Evolutionary conservation across 2,888 invertebrate genomes (phyloP).

Genomic region (Adelognathus sp.): DNA sequence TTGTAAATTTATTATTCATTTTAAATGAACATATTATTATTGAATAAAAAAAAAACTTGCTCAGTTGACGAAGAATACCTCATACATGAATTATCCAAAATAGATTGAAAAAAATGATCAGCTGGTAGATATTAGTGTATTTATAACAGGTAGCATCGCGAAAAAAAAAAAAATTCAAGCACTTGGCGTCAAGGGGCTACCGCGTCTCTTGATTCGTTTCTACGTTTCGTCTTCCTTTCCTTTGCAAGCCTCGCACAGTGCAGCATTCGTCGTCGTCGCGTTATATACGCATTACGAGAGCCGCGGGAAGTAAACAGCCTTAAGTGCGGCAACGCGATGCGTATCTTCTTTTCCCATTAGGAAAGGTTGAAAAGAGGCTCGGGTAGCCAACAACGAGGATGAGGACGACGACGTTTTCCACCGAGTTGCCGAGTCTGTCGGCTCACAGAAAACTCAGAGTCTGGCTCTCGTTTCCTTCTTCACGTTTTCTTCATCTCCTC

Average conservation of each 20-base stretch:
- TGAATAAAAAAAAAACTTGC: neutral
- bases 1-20: neutral
- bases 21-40: no score
- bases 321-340: constrained; percentile 77
- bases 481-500: constrained; percentile 18
- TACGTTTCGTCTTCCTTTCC: constrained; percentile 7
- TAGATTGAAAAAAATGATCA: no score
- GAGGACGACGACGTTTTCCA: constrained; percentile 41
- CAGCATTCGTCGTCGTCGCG: constrained; percentile 44
- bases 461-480: constrained; percentile 45
- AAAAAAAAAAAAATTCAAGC: no score
- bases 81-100: no score
- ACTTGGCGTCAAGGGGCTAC: no score
- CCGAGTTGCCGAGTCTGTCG: constrained; percentile 30
- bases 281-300: constrained; percentile 73
- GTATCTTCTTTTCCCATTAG: constrained; percentile 79
- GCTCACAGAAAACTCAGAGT: constrained; percentile 26
- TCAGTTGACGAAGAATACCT: neutral
- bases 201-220: no score
- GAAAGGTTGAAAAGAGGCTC: constrained; percentile 58
- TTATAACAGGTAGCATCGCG: no score
- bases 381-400: neutral
- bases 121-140: no score
- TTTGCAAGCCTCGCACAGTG: no score
- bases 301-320: constrained; percentile 75